phyloP scores from a whole-genome alignment of 2,888 invertebrate genomes.

The Glomeris marginata region DNA sequence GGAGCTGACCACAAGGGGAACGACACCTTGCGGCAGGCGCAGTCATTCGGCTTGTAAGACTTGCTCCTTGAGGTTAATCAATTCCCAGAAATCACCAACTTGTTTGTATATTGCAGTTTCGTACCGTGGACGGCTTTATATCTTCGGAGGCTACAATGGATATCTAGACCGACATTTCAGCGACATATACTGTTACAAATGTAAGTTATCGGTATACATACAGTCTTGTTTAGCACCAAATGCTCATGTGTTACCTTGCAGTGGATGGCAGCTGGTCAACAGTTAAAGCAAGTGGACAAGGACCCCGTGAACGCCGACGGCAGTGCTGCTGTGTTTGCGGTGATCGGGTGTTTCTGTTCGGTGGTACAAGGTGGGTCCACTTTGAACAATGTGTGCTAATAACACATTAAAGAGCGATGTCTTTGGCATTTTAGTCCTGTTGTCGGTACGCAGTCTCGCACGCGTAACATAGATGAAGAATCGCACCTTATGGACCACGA shows the following conservation, averaged over 20 bases:
- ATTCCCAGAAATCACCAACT: neutral
- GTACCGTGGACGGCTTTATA: slow-evolving; percentile 57
- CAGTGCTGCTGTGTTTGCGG: slow-evolving; percentile 66
- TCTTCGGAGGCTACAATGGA: slow-evolving; percentile 84
- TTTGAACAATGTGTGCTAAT: neutral
- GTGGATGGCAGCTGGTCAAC: slow-evolving; percentile 21
- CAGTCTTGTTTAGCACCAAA: neutral
- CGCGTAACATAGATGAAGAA: slow-evolving; percentile 13
- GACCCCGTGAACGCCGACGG: slow-evolving; percentile 32
- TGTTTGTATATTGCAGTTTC: slow-evolving; percentile 46
- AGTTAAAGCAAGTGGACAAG: slow-evolving; percentile 23
- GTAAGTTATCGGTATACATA: slow-evolving; percentile 13
- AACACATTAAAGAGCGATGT: neutral
- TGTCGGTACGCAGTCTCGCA: neutral
- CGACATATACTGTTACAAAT: slow-evolving; percentile 41
- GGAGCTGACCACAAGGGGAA: slow-evolving; percentile 42
- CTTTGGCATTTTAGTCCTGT: neutral
- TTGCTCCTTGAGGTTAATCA: neutral
- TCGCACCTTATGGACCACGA: slow-evolving; percentile 56
- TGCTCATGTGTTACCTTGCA: neutral
- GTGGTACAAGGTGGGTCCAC: slow-evolving; percentile 61
- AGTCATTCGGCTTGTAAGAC: slow-evolving; percentile 84
- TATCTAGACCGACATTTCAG: slow-evolving; percentile 59
- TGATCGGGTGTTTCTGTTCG: slow-evolving; percentile 65
- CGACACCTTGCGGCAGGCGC: slow-evolving; percentile 56